Percentiles rank a stretch among this genome's conserved stretches.
phyloP scores from a whole-genome alignment of 2,888 invertebrate species.

The Ornithoptera alexandrae region DNA sequence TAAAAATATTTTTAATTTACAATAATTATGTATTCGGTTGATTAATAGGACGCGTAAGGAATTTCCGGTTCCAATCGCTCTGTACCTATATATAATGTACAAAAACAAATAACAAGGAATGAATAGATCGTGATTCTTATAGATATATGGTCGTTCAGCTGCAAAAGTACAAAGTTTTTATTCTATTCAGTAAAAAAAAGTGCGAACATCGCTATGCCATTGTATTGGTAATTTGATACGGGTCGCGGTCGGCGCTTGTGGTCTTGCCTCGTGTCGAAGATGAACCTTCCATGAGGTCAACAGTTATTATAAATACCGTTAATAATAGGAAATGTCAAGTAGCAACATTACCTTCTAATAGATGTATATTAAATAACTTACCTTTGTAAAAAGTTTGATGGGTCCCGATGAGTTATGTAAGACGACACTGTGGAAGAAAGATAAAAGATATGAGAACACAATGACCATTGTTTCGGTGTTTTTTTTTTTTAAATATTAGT shows the following conservation, averaged over 20 bases:
- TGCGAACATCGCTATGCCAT: slow-evolving; percentile 3
- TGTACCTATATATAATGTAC: too few species aligned
- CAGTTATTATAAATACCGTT: background rate
- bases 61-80: too few species aligned
- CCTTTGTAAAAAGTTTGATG: background rate
- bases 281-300: slow-evolving; percentile 15
- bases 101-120: too few species aligned
- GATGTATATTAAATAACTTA: background rate
- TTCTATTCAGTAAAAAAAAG: background rate
- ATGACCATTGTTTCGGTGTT: background rate
- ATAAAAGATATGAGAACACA: slow-evolving; percentile 3
- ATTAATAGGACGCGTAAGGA: too few species aligned
- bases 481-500: background rate
- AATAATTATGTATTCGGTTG: too few species aligned
- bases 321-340: slow-evolving; percentile 8
- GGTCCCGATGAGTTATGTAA: slow-evolving; percentile 2
- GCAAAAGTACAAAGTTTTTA: too few species aligned
- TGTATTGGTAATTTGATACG: slow-evolving; percentile 11
- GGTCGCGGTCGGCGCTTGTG: slow-evolving; percentile 9
- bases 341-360: background rate
- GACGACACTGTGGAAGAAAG: slow-evolving; percentile 3
- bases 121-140: too few species aligned
- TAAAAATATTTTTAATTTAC: too few species aligned
- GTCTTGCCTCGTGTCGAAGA: slow-evolving; percentile 14
- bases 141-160: too few species aligned